Evolutionary conservation across 2,113 vertebrate genomes (phyloP), one percentile per base, ranked within the genome.

Genomic region (Synodontis membranacea): DNA sequence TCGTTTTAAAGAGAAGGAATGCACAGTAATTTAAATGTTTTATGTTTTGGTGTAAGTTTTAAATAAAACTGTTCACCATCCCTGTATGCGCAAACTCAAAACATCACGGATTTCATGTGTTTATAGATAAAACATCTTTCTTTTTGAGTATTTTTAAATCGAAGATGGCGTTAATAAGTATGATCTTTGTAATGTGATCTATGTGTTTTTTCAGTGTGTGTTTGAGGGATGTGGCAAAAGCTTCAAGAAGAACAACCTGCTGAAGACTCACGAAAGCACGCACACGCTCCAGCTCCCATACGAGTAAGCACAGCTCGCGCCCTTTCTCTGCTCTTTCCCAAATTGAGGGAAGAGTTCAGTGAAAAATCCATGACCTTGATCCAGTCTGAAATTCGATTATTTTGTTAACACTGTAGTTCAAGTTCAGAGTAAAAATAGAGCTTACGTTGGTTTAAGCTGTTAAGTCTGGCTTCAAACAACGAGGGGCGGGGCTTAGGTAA

Each of bases 161-260:
- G 7, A 58, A 9, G 23, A 6, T 58, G 60, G 3, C 25, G 9
- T n/a, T 62, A 62, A 28, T 62, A n/a, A n/a, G n/a, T n/a, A n/a
- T n/a, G n/a, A n/a, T n/a, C n/a, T n/a, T n/a, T n/a, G n/a, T n/a
- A n/a, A n/a, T 62, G 3, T 62, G 60, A 62, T 62, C 60, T n/a
- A 3, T n/a, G 28, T n/a, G 28, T 62, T 66, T 64, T 12, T 34
- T 58, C 52, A 91, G 88, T 91, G 97, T 80, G 75, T 88, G 82
- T 95, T 95, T 60, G 95, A 96, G 62, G 96, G 93, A 76, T 99
- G 98, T 88, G 90, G 91, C 9, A 93, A 95, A 54, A 90, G 93
- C 54, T 99, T 99, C 92, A 97, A 86, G 94, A 99, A 99, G 86
- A 96, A 99, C 90, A 96, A 97, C 58, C 97, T 96, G 92, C 95